phyloP scores from a whole-genome alignment of 2,888 invertebrate genomes.

The Drosophila helvetica region DNA sequence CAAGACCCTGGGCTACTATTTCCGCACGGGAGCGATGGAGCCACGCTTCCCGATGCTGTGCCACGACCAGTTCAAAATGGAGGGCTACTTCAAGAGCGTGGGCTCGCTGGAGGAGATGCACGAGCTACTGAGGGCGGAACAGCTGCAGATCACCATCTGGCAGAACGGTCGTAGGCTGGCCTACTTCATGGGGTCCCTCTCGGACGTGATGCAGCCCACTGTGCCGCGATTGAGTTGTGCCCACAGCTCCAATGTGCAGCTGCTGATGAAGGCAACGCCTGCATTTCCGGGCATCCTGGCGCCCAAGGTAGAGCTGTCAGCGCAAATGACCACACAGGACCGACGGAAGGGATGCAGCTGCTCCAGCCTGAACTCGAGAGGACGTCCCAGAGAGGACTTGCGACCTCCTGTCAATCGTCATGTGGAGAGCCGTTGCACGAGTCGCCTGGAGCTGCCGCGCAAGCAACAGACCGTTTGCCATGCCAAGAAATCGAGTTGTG shows the following conservation, averaged over 20 bases:
- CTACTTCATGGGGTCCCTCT: conserved; percentile 79
- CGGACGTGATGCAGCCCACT: conserved; percentile 76
- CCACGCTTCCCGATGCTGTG: conserved; percentile 82
- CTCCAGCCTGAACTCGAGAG: conserved; percentile 3
- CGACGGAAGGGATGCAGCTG: conserved; percentile 33
- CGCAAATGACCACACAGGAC: conserved; percentile 64
- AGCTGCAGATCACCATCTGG: conserved; percentile 82
- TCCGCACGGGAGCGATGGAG: conserved; percentile 82
- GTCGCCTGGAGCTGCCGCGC: conserved; percentile 54
- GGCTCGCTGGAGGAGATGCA: conserved; percentile 72
- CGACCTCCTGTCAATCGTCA: conserved; percentile 37
- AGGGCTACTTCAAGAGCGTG: conserved; percentile 81
- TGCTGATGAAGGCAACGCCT: conserved; percentile 81
- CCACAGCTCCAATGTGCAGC: conserved; percentile 78
- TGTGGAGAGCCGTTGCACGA: conserved; percentile 37
- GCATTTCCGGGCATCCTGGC: conserved; percentile 83
- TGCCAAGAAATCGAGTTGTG: conserved; percentile 53
- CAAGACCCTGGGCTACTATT: conserved; percentile 82
- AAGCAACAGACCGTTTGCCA: conserved; percentile 81
- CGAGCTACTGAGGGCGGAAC: conserved; percentile 72
- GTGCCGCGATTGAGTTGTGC: conserved; percentile 71
- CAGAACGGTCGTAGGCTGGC: conserved; percentile 83
- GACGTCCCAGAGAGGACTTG: conserved; percentile 10
- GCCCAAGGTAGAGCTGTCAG: conserved; percentile 82
- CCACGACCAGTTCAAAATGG: conserved; percentile 82